Conservation (phyloP, 2,797 vertebrate species). For the Anguilla marmorata region DNA sequence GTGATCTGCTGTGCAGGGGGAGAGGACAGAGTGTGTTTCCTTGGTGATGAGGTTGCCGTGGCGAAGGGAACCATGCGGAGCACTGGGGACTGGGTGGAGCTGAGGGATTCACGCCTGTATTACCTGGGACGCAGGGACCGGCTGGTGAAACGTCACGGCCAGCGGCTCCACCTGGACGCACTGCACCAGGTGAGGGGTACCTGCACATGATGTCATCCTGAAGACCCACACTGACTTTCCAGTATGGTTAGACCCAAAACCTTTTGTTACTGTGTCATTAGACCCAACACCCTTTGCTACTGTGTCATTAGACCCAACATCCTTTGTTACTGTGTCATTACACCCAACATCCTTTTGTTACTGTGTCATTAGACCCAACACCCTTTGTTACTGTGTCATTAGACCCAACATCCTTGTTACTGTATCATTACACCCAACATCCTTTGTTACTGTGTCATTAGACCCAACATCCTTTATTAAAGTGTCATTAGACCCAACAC, state of each 20-base stretch:
- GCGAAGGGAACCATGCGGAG: conserved; percentile 81
- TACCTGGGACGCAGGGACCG: conserved; percentile 88
- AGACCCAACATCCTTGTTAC: too few relatives aligned
- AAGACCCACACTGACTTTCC: background rate
- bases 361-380: too few relatives aligned
- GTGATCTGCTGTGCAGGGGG: conserved; percentile 73
- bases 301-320: too few relatives aligned
- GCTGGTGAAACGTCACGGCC: conserved; percentile 88
- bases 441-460: too few relatives aligned
- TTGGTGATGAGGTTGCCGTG: conserved; percentile 76
- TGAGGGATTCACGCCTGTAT: conserved; percentile 70
- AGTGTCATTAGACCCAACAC: too few relatives aligned
- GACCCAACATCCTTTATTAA: too few relatives aligned
- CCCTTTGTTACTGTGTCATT: too few relatives aligned
- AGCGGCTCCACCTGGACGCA: conserved; percentile 79
- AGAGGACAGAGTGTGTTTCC: conserved; percentile 82
- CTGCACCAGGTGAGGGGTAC: conserved; percentile 77
- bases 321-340: too few relatives aligned
- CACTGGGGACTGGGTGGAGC: conserved; percentile 86
- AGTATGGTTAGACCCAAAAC: background rate
- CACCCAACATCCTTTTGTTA: too few relatives aligned
- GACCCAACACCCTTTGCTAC: too few relatives aligned
- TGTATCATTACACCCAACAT: too few relatives aligned
- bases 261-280: background rate
- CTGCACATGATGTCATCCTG: conserved; percentile 15